Base-by-base conservation (phyloP, 2,797 vertebrate genomes). In the Gobionotothen gibberifrons region DNA sequence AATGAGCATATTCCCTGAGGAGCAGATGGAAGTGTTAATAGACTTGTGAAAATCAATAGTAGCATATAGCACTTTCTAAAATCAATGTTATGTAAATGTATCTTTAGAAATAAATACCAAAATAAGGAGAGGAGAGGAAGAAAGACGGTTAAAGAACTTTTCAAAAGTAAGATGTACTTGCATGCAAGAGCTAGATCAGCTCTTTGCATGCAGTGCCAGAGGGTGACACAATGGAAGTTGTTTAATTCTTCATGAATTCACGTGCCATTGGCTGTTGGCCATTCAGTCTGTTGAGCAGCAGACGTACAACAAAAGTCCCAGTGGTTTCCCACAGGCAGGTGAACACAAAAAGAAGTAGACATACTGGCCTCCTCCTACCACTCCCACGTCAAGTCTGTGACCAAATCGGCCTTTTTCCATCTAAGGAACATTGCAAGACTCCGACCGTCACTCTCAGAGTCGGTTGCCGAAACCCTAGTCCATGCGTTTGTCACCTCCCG, bases 11-110 rank as follows among this genome's bases (percentile, higher is more conserved):
- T 70, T 65, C 79, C 54, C 49, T 44, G 55, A 69, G 62, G 22
- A 55, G 17, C 0, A 1, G 48, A 70, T 47, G 64, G 16, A 70
- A 79, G 63, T 72, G 65, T 77, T 82, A 84, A 87, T 85, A 68
- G 74, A 89, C 74, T 81, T 79, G 71, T 81, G 58, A 68, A 72
- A 78, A 79, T 83, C 78, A 57, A 85, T 89, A 54, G 47, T 3
- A 46, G 44, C 67, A 78, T 73, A 73, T 76, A 81, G 43, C 58
- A 84, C 48, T 11, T 39, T 81, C 36, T 60, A 48, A 53, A 73
- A 62, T 81, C 76, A 47, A 64, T 85, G 39, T 56, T 47, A 60
- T 2, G 5, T 66, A 57, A 55, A 82, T 69, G 0, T 56, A 21
- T 48, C 49, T 62, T 63, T 66, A 26, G 16, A 19, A 14, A 56